Evolutionary conservation across 2,888 invertebrate genomes (phyloP), one percentile per base, ranked within the genome.

Genomic region (Platycnemis pennipes): DNA sequence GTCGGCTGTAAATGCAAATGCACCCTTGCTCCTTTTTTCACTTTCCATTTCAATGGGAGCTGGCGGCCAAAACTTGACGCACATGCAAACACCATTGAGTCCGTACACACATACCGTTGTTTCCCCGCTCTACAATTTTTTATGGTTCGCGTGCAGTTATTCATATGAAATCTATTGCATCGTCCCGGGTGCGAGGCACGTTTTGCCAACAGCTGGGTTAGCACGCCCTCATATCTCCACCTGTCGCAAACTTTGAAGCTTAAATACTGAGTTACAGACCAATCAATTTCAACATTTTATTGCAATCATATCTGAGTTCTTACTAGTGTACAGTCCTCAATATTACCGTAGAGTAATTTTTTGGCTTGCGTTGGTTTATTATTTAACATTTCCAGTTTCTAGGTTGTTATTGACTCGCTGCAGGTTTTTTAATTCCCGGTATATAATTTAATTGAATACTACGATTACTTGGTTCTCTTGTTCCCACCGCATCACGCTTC

Each of bases 1-100:
- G 37, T 77, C 77, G 77, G 77, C 31, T 77, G 37, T 37, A 37
- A 77, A 77, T 77, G 77, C 77, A 77, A 77, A 77, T 77, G 77
- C 26, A 37, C 77, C 31, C 13, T 31, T 49, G 19, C 49, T 77
- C 37, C 5, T 77, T 77, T 77, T 77, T 77, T 77, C 31, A 77
- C 77, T 77, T 77, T 77, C 77, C n/a, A 77, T 77, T 77, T 77
- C 77, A 77, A 31, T 37, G 77, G 77, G 77, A 1, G 19, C 49
- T 49, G 49, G 11, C 49, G 49, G 19, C 49, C 19, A 77, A 37
- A 77, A 37, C 77, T 77, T 77, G 77, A 77, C 37, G 77, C 77
- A 37, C 8, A 37, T 77, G 37, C 37, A 37, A 77, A 77, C 77
- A 77, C 77, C 31, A 77, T 37, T 37, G 77, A 77, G 77, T 37